Evolutionary conservation across 2,113 vertebrate species (phyloP), one percentile per base, ranked within the genome.

Genomic region (Pseudonaja textilis): DNA sequence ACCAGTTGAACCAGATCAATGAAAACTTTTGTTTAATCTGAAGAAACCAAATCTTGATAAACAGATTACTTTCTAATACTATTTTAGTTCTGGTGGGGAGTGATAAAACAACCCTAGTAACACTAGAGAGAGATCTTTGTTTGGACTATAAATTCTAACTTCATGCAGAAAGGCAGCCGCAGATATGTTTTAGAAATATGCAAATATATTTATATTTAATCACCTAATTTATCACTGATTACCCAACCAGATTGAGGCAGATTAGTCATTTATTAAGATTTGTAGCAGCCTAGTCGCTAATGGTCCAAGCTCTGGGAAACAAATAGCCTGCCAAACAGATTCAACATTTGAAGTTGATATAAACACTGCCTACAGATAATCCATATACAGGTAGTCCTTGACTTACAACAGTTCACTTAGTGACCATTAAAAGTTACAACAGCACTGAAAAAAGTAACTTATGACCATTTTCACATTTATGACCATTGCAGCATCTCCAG

Each of bases 161-260:
- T 69, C 61, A 88, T 4, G 50, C 45, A 87, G 34, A 87, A 45
- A 61, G 55, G 18, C 45, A 91, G 3, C 42, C 16, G 25, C 85
- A 61, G 11, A 50, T 26, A 34, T 20, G 14, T 34, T 88, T 54
- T 88, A 47, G 57, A 26, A 85, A 87, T 64, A 92, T 64, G 45
- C n/a, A 92, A 88, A 88, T 92, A 39, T 34, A 88, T 88, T 88
- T 92, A 61, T 22, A 91, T 87, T 26, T 91, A 69, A 92, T 54
- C n/a, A 92, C 34, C 47, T 54, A 88, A 39, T 42, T 92, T 88
- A 88, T 39, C 45, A 34, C 47, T 92, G 45, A 88, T 69, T n/a
- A 87, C 50, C 2, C 34, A 56, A 88, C 14, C n/a, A 88, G 29
- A 92, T 12, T 69, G 57, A 92, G 52, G 61, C 56, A 69, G 23